Base-by-base conservation (phyloP, 2,888 invertebrate genomes). In the Herminia tarsipennalis region DNA sequence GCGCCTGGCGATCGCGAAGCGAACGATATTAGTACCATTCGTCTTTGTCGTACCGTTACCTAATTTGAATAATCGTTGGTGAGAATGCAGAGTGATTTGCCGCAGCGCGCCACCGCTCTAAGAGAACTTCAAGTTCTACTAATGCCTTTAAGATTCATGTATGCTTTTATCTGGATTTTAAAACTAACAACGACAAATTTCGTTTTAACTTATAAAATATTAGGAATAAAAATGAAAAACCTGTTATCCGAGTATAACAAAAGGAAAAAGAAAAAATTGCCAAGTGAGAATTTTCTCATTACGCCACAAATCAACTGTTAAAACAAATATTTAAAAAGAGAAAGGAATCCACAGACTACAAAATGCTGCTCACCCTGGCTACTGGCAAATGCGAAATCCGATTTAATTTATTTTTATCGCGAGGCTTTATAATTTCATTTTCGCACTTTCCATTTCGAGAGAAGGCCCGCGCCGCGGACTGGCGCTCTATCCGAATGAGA, bases 321-420 rank as follows among this genome's bases (percentile, higher is more conserved):
- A 88, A 88, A 86, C 86, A 90, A 90, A 89, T 88, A 88, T 88
- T 89, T 84, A 84, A 87, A 86, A 86, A 82, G 83, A 83, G 85
- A 87, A 88, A 83, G 78, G 82, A 84, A 89, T 88, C 87, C 76
- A 78, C 82, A 81, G 87, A 81, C 86, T 86, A 85, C 84, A 83
- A 87, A 89, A 87, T 80, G 81, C 78, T 83, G 78, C 78, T 88
- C 88, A 83, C 83, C 79, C 86, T 82, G 83, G 86, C 87, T 88
- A 88, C 89, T 85, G 83, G 86, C 78, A 79, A 87, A 88, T 81
- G 85, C 85, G 86, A 88, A 88, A 89, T 91, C 91, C 88, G 88
- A 91, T 92, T 91, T 92, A 91, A 92, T 92, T 91, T 92, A 92
- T 92, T 92, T 92, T 92, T 91, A 91, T 91, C 91, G 89, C 81